Evolutionary conservation across 1,140 invertebrate species (phyloP), one percentile per base, ranked within the genome.

Genomic region (Brachystomella parvula): DNA sequence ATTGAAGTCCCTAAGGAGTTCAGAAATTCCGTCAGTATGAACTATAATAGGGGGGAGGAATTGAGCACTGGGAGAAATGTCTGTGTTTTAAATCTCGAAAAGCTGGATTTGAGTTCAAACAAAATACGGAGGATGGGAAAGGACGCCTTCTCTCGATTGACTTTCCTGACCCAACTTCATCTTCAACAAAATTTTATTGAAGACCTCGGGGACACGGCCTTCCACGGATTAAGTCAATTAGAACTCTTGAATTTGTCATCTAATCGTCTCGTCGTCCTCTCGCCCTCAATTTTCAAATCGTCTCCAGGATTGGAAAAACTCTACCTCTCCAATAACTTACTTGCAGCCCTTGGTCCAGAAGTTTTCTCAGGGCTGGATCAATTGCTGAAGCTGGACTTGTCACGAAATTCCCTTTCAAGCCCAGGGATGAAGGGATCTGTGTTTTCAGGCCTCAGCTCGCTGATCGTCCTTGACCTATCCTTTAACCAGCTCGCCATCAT

Each of bases 381-480:
- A 74, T 79, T 97, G 59, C 80, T 92, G 44, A 84, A 91, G 12
- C 81, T 97, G 33, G 90, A 96, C 77, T 80, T 95, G 60, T 89
- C 89, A 1, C 85, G 87, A 64, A 97, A 97, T 79, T 85, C 87
- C 73, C 80, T 97, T 49, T 87, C 86, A 60, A 89, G 86, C 75
- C 87, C 86, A 71, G 89, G 86, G 75, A 85, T 92, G 66, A 87
- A 89, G 74, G 85, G 88, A 61, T 87, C 86, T 1, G 90, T 89
- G 26, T 93, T 95, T 75, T 79, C 86, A 31, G 90, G 90, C 24
- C 80, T 94, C 26, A 92, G 89, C 49, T 82, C 89, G 9, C 79
- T 95, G 33, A 87, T 93, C 72, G 84, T 92, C 3, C 81, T 95
- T 53, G 89, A 93, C 77, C 78, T 95, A 73, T 90, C 89, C 0